Evolutionary conservation across 2,113 vertebrate genomes (phyloP).

Genomic region (Centropristis striata): DNA sequence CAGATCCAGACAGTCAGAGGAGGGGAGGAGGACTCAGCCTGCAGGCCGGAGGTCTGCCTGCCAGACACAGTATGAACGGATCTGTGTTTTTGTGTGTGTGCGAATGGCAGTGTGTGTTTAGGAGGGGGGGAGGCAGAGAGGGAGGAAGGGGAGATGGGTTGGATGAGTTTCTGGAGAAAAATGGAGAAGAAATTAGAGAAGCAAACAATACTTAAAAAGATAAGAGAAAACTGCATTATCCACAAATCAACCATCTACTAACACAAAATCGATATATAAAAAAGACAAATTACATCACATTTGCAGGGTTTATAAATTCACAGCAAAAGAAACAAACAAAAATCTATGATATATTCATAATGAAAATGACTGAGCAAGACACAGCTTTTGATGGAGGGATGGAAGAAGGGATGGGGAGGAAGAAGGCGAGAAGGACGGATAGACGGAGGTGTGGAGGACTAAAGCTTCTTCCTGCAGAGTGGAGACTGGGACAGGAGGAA

Average conservation of each 20-base stretch:
- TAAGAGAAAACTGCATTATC: not conserved
- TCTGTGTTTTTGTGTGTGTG: constrained; percentile 16
- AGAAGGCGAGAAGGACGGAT: constrained; percentile 50
- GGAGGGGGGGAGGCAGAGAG: constrained; percentile 1
- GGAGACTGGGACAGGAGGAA: constrained; percentile 70
- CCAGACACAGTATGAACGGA: constrained; percentile 69
- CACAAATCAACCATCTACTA: not conserved
- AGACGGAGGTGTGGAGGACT: constrained; percentile 67
- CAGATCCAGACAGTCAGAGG: constrained; percentile 54
- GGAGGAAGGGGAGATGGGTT: not conserved
- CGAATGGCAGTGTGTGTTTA: constrained; percentile 11
- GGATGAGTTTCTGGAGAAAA: not conserved
- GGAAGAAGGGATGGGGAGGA: constrained; percentile 21
- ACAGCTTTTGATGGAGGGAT: constrained; percentile 42
- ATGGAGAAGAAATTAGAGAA: constrained; percentile 6
- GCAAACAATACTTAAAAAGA: not conserved
- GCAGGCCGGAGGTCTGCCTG: constrained; percentile 70
- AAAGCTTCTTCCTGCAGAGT: constrained; percentile 64
- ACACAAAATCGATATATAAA: not conserved
- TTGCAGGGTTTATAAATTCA: not conserved
- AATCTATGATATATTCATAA: not conserved
- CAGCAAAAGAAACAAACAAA: not conserved
- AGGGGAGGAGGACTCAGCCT: constrained; percentile 60
- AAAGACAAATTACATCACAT: not conserved
- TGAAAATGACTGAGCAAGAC: constrained; percentile 17